Conservation (phyloP, 2,113 vertebrate species). For the Shinisaurus crocodilurus region DNA sequence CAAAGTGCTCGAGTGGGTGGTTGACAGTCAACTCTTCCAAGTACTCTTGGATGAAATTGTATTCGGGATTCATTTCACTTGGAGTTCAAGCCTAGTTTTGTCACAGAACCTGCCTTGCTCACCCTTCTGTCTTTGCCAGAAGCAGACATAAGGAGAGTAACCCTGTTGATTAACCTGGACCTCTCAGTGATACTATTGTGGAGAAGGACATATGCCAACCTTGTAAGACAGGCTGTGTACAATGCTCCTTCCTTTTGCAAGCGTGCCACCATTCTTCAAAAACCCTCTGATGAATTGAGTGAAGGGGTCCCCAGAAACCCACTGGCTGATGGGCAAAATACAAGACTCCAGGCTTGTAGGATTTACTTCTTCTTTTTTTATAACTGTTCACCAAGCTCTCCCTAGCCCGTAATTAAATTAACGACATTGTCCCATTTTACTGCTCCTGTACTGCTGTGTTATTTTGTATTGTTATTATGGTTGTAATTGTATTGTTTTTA, state of each 20-base stretch:
- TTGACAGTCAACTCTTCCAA: neutral
- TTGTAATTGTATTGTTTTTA: no score
- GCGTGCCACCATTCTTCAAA: neutral
- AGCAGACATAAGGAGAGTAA: neutral
- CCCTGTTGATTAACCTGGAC: neutral
- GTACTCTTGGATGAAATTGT: neutral
- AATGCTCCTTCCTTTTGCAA: neutral
- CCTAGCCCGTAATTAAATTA: no score
- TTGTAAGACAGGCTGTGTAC: neutral
- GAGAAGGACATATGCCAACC: neutral
- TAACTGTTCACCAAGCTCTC: no score
- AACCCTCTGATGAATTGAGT: neutral
- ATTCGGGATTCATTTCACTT: neutral
- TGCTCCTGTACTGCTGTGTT: no score
- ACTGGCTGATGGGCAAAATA: neutral
- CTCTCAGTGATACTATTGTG: neutral
- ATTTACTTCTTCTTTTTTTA: no score
- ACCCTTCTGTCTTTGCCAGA: neutral
- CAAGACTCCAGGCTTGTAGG: no score
- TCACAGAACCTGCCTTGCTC: neutral
- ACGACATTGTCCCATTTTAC: no score
- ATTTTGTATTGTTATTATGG: no score
- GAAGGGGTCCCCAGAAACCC: neutral
- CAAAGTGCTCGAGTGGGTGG: neutral
- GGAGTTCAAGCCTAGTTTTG: neutral